Evolutionary conservation across 2,113 vertebrate species (phyloP).

Genomic region (Rhodinocichla rosea): DNA sequence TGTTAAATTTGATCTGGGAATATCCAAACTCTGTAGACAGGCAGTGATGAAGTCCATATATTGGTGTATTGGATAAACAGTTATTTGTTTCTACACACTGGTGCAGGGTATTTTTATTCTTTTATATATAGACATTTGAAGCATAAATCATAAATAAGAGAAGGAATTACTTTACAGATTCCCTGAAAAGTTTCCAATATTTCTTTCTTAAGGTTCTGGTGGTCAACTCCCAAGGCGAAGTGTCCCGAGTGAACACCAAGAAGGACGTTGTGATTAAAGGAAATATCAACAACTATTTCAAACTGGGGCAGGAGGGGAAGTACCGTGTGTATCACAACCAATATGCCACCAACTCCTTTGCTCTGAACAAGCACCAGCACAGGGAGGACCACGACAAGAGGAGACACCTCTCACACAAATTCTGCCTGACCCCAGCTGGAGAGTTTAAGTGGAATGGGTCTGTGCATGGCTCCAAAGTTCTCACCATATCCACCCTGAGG

Average conservation of each 20-base stretch:
- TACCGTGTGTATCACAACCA: constrained; percentile 98
- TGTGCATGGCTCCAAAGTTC: constrained; percentile 91
- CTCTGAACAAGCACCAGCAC: constrained; percentile 98
- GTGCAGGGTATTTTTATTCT: not conserved
- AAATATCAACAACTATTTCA: constrained; percentile 84
- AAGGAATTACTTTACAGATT: not conserved
- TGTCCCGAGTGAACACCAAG: constrained; percentile 85
- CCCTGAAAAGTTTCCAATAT: not conserved
- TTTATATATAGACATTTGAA: not conserved
- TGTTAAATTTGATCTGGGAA: not conserved
- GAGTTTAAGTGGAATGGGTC: constrained; percentile 99
- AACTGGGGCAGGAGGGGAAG: constrained; percentile 97
- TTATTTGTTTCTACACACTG: not conserved
- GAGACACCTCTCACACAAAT: constrained; percentile 95
- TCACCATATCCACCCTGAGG: constrained; percentile 92
- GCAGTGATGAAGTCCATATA: not conserved
- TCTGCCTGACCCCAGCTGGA: constrained; percentile 91
- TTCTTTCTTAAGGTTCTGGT: constrained; percentile 81
- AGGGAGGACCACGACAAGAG: constrained; percentile 98
- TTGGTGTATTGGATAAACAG: not conserved
- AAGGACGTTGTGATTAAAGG: constrained; percentile 89
- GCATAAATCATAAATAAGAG: not conserved
- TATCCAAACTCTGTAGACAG: not conserved
- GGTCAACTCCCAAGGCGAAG: constrained; percentile 88
- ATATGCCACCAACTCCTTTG: constrained; percentile 93